Evolutionary conservation across 2,888 invertebrate genomes (phyloP), one percentile per base, ranked within the genome.

Genomic region (Macrostomum cliftonense): DNA sequence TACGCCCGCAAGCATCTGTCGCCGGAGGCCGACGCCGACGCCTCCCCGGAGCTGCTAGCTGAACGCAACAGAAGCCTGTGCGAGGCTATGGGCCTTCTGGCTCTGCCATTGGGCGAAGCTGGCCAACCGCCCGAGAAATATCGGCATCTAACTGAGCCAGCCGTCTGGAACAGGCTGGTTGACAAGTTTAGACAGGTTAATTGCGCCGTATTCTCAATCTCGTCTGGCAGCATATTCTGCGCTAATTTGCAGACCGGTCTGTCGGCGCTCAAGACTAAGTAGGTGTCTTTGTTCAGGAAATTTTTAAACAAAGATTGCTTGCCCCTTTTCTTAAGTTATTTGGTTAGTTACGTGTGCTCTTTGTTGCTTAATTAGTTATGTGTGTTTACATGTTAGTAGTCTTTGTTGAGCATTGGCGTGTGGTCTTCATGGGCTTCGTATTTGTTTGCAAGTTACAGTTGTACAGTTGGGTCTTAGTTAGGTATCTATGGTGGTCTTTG

Each of bases 181-280:
- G 76, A 79, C 56, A 84, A 89, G 73, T 97, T 97, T 73, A 78
- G 91, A 39, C 78, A 80, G 61, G 93, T 91, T 71, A 91, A 93
- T 73, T 88, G 84, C 65, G 79, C 86, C 53, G 77, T 95, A 54
- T 89, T 88, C 72, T 93, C 95, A 72, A 75, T 97, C 39, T 84
- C 86, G 48, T 79, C 80, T 47, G 82, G 85, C 60, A 84, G 91
- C 36, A 82, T 88, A 45, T 83, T 97, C 64, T 84, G 87, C 37
- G 86, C 86, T 1, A 80, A 85, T 28, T 75, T 91, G 53, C 91
- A 87, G 67, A 85, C 88, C 44, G 95, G 95, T 0, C 75, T 95
- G 17, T 87, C 91, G 16, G 86, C 93, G 37, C 76, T 93, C 49
- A 95, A 97, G 71, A 91, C 28, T 28, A 28, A 28, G 28, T 28